Evolutionary conservation across 2,113 vertebrate genomes (phyloP).

Genomic region (Indri indri): DNA sequence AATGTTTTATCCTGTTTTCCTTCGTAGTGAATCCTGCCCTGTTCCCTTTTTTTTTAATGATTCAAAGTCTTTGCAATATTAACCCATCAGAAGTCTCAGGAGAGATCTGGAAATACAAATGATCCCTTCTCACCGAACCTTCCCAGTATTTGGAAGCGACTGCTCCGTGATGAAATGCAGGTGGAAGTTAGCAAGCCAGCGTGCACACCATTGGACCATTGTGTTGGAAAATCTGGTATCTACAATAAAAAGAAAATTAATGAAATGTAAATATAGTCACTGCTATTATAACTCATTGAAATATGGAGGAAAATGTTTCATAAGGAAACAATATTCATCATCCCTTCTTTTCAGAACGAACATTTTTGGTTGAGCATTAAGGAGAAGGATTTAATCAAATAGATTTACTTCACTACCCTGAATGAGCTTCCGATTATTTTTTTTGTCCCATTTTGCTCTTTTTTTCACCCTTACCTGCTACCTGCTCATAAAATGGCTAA

Average conservation of each 20-base stretch:
- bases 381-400: not conserved
- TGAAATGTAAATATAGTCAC: not conserved
- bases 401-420: not conserved
- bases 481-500: not conserved
- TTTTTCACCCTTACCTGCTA: not conserved
- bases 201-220: not conserved
- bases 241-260: not conserved
- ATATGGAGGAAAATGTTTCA: not conserved
- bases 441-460: not conserved
- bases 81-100: not conserved
- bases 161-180: rapidly evolving
- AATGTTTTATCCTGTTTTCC: rapidly evolving
- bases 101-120: not conserved
- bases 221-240: not conserved
- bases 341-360: not conserved
- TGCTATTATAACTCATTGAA: not conserved
- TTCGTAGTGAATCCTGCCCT: not conserved
- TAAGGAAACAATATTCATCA: not conserved
- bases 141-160: not conserved
- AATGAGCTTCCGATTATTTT: not conserved
- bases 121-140: not conserved
- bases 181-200: not conserved
- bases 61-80: not conserved
- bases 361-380: not conserved
- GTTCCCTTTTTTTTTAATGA: not conserved